Conservation (phyloP, 2,113 vertebrate genomes). For the Ovis canadensis region DNA sequence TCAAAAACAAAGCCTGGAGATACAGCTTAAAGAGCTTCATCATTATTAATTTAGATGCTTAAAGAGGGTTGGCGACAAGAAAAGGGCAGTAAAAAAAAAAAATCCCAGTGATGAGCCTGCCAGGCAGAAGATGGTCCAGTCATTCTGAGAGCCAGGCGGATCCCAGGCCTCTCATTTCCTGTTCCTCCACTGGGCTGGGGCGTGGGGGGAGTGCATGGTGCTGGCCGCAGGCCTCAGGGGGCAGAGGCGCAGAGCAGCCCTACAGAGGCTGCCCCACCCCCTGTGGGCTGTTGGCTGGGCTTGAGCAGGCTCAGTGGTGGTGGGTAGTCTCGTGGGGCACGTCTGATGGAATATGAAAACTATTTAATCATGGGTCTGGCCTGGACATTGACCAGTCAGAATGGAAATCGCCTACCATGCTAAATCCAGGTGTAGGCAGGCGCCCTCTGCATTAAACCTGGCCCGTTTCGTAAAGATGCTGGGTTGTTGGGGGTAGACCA, state of each 20-base stretch:
- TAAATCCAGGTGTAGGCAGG: background rate
- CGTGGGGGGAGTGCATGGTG: background rate
- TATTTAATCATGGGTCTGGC: background rate
- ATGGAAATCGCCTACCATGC: background rate
- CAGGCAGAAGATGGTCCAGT: conserved; percentile 62
- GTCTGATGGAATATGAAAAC: background rate
- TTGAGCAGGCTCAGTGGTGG: background rate
- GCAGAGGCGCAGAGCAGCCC: background rate
- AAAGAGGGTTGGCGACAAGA: conserved; percentile 67
- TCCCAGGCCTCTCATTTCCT: background rate
- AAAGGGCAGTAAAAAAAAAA: conserved; percentile 51
- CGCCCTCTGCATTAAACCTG: background rate
- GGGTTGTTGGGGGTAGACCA: background rate
- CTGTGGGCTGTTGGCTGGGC: background rate
- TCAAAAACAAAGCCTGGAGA: conserved; percentile 64
- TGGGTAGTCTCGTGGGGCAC: background rate
- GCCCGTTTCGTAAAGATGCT: background rate
- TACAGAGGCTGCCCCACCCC: background rate
- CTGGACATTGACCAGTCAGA: background rate
- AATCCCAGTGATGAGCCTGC: conserved; percentile 51
- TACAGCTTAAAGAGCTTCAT: conserved; percentile 67
- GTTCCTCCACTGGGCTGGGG: background rate
- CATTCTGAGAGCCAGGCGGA: background rate
- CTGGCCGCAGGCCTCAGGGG: background rate
- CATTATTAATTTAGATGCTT: conserved; percentile 74